Evolutionary conservation across 2,888 invertebrate genomes (phyloP), one percentile per base, ranked within the genome.

Genomic region (Melangyna quadrimaculata): DNA sequence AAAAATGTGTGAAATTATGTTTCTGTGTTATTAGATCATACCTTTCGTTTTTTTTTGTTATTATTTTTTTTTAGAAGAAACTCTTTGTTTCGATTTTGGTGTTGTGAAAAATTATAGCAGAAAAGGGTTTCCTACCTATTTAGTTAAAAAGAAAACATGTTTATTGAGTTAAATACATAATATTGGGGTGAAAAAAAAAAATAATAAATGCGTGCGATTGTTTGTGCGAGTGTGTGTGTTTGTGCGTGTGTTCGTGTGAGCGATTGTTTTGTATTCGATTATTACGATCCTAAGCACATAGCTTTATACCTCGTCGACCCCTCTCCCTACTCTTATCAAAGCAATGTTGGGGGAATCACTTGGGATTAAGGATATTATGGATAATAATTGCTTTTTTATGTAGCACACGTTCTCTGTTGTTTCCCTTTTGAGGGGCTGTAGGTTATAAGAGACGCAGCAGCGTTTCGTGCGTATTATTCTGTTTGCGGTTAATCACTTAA

Each of bases 1-100:
- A 40, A 29, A 7, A n/a, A 53, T 63, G 71, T 40, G 27, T 63
- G 51, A n/a, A 32, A 51, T n/a, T 67, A 51, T 70, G 19, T 48
- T 51, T 59, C 59, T 70, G 70, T 70, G 77, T 77, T 69, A 77
- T 24, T 77, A 48, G 57, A 59, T 70, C 77, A 77, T 57, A 29
- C 57, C 24, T 77, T 70, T 59, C 55, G 69, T 37, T 61, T 70
- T 59, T 61, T 61, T 8, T 14, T 59, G 1, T 37, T 37, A 8
- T 27, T 40, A 9, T 40, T 40, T 27, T 40, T 4, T 40, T 40
- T 27, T 8, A 32, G 29, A 24, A 65, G n/a, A 0, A 24, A 67
- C 14, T 22, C 19, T 51, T 14, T 51, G 9, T 67, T 35, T 48
- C 12, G 24, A 8, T 2, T 24, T 1, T 22, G 22, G 22, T 51